Conservation (phyloP, 2,888 invertebrate species). For the Teinopalpus imperialis region DNA sequence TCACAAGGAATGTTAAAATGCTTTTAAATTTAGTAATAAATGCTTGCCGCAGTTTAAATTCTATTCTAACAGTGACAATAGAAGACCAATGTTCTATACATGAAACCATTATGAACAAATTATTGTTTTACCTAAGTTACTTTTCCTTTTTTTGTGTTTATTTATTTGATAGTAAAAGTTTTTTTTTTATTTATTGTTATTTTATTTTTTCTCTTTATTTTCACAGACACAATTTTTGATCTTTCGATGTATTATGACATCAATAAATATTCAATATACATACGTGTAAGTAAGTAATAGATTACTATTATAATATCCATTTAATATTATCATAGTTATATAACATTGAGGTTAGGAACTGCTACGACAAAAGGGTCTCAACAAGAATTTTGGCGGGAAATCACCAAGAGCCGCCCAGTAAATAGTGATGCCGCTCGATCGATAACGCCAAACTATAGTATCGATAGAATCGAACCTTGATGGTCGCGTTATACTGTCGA, state of each 20-base stretch:
- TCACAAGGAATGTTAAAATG: no score
- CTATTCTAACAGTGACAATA: no score
- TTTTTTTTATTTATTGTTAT: slow-evolving; percentile 52
- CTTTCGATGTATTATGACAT: no score
- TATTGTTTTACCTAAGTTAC: slow-evolving; percentile 29
- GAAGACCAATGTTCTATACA: no score
- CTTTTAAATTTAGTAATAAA: no score
- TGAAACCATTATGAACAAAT: slow-evolving; percentile 32
- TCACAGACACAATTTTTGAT: not conserved
- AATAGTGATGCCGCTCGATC: no score
- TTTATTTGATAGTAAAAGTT: slow-evolving; percentile 62
- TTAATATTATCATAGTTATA: no score
- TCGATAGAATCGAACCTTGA: no score
- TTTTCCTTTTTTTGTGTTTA: slow-evolving; percentile 44
- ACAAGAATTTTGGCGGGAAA: slow-evolving; percentile 1
- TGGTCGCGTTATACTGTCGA: no score
- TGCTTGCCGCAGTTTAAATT: no score
- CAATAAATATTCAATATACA: not conserved
- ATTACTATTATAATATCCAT: not conserved
- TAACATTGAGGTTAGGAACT: not conserved
- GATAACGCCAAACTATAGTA: no score
- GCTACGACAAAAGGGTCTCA: slow-evolving; percentile 6
- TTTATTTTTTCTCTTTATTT: slow-evolving; percentile 40
- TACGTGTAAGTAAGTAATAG: not conserved
- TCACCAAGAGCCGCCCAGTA: slow-evolving; percentile 10